Conservation (phyloP, 2,888 invertebrate genomes). For the Lottia gigantea region DNA sequence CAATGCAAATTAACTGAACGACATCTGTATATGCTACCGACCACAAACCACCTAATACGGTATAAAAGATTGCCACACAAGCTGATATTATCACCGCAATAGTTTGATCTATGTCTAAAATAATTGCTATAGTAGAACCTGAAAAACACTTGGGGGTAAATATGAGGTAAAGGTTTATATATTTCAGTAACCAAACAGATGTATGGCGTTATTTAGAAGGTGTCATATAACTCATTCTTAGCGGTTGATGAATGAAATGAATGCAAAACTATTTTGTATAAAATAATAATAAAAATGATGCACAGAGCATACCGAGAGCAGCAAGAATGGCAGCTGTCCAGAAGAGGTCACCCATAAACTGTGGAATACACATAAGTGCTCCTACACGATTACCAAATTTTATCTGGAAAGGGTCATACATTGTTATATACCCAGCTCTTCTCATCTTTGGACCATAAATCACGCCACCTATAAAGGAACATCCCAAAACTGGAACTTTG, state of each 20-base stretch:
- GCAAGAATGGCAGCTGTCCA: constrained; percentile 56
- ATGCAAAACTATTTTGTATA: background rate
- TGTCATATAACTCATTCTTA: background rate
- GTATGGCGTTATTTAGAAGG: too few relatives aligned
- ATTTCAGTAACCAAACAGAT: too few relatives aligned
- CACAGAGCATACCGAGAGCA: constrained; percentile 44
- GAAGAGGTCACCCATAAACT: constrained; percentile 53
- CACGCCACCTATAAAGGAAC: constrained; percentile 41
- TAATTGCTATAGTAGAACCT: constrained; percentile 44
- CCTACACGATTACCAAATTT: constrained; percentile 51
- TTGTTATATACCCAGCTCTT: constrained; percentile 47
- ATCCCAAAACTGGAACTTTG: background rate
- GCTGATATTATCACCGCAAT: constrained; percentile 43
- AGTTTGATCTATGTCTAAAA: constrained; percentile 34
- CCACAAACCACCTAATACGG: constrained; percentile 46
- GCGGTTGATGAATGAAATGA: too few relatives aligned
- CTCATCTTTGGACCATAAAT: constrained; percentile 57
- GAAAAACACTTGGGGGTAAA: background rate
- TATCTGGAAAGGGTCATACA: constrained; percentile 55
- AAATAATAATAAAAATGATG: background rate
- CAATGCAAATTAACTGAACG: constrained; percentile 45
- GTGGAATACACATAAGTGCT: constrained; percentile 53
- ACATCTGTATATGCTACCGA: constrained; percentile 53
- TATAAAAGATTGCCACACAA: constrained; percentile 43
- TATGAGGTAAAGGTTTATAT: too few relatives aligned